Base-by-base conservation (phyloP, 92 coral and sea anemone genomes). In the Scolanthus callimorphus region DNA sequence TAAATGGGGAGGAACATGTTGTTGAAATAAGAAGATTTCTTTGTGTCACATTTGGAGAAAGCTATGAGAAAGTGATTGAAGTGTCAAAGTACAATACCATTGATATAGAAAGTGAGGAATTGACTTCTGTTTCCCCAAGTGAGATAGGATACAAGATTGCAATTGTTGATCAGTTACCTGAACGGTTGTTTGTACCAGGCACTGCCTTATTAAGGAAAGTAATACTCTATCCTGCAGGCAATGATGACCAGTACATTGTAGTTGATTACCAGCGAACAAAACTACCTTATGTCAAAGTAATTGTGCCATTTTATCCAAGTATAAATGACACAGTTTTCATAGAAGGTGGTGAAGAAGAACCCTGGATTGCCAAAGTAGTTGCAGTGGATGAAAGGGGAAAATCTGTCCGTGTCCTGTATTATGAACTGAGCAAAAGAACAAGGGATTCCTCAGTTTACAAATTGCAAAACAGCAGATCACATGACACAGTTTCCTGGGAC, bases 271-370 rank as follows among this genome's bases (percentile, higher is more conserved):
- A 65, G 25, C 47, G 73, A 11, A 49, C 50, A 46, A 39, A 13
- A 24, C 44, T 74, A 15, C 79, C 79, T 0, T 17, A 20, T 15
- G 19, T 25, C 26, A 39, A 12, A 17, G 55, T 53, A 20, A 28
- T 47, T 31, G 29, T 72, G 13, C 82, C 82, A 39, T 76, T 76
- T 56, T 67, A 68, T 55, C 78, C 78, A 55, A 20, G n/a, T 38
- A 20, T 27, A 28, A 51, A 69, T 59, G 84, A 77, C 49, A 61
- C 60, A 58, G 62, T 77, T 54, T 21, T 56, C 57, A 59, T 76
- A 31, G 60, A 43, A 29, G 83, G 83, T 17, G 62, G 51, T 68
- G 71, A 54, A 17, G 65, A 64, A 11, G 76, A 59, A 23, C 64
- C 59, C 12, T 69, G 70, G 78, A 21, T 69, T 59, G 78, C 77